Evolutionary conservation across 1,140 invertebrate genomes (phyloP).

Genomic region (Euura saliciscinereae): DNA sequence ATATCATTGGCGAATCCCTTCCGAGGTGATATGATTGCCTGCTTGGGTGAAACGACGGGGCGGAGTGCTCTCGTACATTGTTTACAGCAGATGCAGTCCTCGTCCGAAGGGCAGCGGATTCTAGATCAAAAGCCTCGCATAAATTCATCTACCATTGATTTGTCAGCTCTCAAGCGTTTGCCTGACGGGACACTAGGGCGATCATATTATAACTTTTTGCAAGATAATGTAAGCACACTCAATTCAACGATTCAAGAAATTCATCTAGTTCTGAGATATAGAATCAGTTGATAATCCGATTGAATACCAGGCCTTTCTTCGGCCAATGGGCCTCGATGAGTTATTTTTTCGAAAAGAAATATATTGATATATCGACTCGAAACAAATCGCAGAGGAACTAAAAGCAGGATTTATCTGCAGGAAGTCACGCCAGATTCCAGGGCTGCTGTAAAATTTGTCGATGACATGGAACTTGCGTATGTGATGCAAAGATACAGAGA

Average conservation of each 20-base stretch:
- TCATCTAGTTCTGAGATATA: too few species aligned
- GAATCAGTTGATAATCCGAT: too few species aligned
- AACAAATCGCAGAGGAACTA: too few species aligned
- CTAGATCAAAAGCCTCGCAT: slow-evolving; percentile 84
- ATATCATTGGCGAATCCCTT: slow-evolving; percentile 76
- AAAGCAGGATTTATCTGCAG: slow-evolving; percentile 55
- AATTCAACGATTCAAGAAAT: too few species aligned
- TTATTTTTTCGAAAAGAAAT: slow-evolving; percentile 10
- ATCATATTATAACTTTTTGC: slow-evolving; percentile 83
- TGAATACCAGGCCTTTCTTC: too few species aligned
- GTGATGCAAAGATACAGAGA: slow-evolving; percentile 97
- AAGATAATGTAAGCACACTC: slow-evolving; percentile 68
- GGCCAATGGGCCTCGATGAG: neutral
- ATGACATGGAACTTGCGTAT: slow-evolving; percentile 91
- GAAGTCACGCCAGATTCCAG: slow-evolving; percentile 94
- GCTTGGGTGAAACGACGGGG: slow-evolving; percentile 90
- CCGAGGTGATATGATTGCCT: slow-evolving; percentile 91
- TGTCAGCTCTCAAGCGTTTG: slow-evolving; percentile 71
- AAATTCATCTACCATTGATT: slow-evolving; percentile 81
- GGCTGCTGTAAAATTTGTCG: slow-evolving; percentile 86
- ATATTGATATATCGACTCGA: neutral
- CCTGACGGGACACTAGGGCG: slow-evolving; percentile 84
- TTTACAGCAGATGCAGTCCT: slow-evolving; percentile 68
- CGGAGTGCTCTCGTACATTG: slow-evolving; percentile 72
- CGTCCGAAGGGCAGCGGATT: slow-evolving; percentile 74